A percentile compares a stretch with the other conserved stretches of the same genome.
Evolutionary conservation across 2,113 vertebrate genomes (phyloP).

Genomic region (Saguinus imperator): DNA sequence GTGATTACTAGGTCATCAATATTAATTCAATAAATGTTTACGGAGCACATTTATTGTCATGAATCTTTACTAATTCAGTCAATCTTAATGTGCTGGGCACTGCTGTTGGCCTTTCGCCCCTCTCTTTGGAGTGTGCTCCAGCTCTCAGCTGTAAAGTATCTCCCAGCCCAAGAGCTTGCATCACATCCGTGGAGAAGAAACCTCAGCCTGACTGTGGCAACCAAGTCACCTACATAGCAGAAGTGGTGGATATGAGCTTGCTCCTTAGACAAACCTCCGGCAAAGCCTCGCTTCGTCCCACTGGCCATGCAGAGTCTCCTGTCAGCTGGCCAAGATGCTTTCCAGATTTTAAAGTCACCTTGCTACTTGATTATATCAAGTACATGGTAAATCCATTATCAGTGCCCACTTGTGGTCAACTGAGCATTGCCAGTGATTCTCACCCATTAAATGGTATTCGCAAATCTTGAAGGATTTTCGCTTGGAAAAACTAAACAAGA

Average conservation of each 20-base stretch:
- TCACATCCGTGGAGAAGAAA: background rate
- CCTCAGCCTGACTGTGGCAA: too few relatives aligned
- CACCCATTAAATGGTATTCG: background rate
- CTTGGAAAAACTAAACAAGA: background rate
- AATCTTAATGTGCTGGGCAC: rapidly evolving
- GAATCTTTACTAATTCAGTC: background rate
- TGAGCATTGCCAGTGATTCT: background rate
- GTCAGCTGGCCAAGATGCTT: too few relatives aligned
- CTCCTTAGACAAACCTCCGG: background rate
- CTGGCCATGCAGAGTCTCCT: background rate
- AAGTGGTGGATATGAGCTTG: too few relatives aligned
- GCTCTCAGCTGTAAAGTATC: background rate
- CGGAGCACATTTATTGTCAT: too few relatives aligned
- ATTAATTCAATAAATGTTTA: background rate
- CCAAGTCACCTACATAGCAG: background rate
- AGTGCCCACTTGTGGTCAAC: background rate
- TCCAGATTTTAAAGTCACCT: background rate
- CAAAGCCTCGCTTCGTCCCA: rapidly evolving
- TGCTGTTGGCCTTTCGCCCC: background rate
- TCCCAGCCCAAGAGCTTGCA: background rate
- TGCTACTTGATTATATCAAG: background rate
- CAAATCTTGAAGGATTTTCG: background rate
- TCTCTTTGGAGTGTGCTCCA: rapidly evolving
- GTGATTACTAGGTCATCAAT: background rate
- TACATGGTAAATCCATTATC: background rate